Base-by-base conservation (phyloP, 2,113 vertebrate genomes). In the Poicephalus meyeri region DNA sequence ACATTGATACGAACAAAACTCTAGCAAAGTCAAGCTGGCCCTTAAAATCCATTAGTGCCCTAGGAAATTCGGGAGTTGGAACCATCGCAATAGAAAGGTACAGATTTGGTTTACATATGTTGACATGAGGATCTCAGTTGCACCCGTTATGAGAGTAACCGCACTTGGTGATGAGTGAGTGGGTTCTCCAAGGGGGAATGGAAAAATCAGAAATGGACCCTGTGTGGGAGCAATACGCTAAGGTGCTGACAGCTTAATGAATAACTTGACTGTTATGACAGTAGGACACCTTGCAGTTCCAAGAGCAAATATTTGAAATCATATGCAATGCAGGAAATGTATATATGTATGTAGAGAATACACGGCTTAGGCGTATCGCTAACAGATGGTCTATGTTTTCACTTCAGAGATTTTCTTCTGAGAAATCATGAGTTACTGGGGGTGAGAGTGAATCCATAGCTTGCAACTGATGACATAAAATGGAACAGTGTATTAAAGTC, bases 241-340 rank as follows among this genome's bases (percentile, higher is more conserved):
- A 98, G 97, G 98, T 93, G 98, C 97, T 98, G 98, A 98, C 98
- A 98, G 97, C 96, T 97, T 98, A 98, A 98, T 98, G 98, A 98
- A 98, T 98, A 98, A 97, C 98, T 98, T 97, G 98, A 98, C 98
- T 98, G 97, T 98, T 98, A 98, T 97, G 98, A 98, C 98, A 98
- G 98, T 97, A 97, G 97, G 98, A 98, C 98, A 98, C 97, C 98
- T 98, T 98, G 96, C 97, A 97, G 97, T 93, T 98, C 97, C 97
- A 96, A 98, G 97, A 98, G 98, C 97, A 98, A 98, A 98, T 98
- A 98, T 98, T 98, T 98, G 97, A 98, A 97, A 98, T 98, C 96
- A 86, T 97, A 98, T 94, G 97, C 97, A 97, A 98, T 66, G 96
- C 98, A 98, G 98, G 97, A 98, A 98, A 97, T 97, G 96, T 97